Conservation (phyloP, 2,888 invertebrate species). For the Dicyrtomina minuta region DNA sequence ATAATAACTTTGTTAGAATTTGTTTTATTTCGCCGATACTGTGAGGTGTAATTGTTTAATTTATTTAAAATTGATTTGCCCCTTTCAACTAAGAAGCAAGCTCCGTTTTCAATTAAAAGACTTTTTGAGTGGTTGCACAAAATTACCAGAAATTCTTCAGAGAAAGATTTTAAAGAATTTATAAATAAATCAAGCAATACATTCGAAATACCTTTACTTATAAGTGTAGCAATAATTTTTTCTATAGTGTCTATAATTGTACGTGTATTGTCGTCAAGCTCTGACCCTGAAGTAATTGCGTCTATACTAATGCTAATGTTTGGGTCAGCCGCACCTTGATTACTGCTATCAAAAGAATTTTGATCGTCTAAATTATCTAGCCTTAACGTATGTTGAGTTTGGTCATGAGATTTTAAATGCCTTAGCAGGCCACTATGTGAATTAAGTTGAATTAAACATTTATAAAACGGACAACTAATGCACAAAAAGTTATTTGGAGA, state of each 20-base stretch:
- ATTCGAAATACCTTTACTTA: not conserved
- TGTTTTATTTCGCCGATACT: slow-evolving; percentile 4
- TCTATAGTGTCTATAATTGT: too few species aligned
- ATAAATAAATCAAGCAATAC: not conserved
- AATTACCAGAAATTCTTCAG: not conserved
- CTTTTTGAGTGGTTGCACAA: not conserved
- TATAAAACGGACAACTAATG: not conserved
- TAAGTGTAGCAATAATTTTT: too few species aligned
- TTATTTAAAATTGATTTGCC: not conserved
- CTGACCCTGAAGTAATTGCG: too few species aligned
- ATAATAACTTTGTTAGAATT: not conserved
- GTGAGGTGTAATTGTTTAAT: not conserved
- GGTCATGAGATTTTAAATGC: too few species aligned
- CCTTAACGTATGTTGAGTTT: too few species aligned
- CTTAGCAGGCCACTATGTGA: slow-evolving; percentile 9
- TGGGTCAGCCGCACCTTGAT: too few species aligned
- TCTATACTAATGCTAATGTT: too few species aligned
- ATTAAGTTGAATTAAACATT: not conserved
- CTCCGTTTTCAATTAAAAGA: not conserved
- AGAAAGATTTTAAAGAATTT: too few species aligned
- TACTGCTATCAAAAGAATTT: too few species aligned
- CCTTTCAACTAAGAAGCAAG: not conserved
- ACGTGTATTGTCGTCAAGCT: too few species aligned
- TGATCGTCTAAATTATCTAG: too few species aligned
- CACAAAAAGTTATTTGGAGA: not conserved